Evolutionary conservation across 2,888 invertebrate genomes (phyloP).

Genomic region (Ditylenchus weischeri): DNA sequence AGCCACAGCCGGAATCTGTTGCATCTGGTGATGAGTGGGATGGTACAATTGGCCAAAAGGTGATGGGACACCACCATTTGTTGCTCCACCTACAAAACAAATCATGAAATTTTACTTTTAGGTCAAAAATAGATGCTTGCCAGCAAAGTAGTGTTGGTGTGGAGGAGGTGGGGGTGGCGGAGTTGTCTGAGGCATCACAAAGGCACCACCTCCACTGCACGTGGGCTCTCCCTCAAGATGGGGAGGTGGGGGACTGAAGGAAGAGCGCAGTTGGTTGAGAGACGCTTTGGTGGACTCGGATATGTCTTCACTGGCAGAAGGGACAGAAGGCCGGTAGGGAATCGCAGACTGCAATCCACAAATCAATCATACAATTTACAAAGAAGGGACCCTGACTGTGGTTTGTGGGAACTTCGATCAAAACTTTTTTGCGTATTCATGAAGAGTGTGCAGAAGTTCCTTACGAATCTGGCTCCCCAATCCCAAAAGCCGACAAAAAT

Average conservation of each 20-base stretch:
- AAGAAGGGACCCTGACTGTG: too few relatives aligned
- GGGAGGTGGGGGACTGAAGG: slow-evolving; percentile 36
- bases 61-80: not conserved
- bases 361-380: too few relatives aligned
- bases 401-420: not conserved
- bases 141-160: too few relatives aligned
- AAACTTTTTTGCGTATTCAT: too few relatives aligned
- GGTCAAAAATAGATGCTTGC: too few relatives aligned
- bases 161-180: too few relatives aligned
- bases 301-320: slow-evolving; percentile 16
- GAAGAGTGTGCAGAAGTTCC: too few relatives aligned
- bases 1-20: too few relatives aligned
- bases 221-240: not conserved
- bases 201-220: slow-evolving; percentile 20
- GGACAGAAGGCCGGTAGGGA: slow-evolving; percentile 6
- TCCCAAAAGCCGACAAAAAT: too few relatives aligned
- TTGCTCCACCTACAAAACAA: too few relatives aligned
- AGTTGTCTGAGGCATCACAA: slow-evolving; percentile 18
- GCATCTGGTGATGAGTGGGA: not conserved
- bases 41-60: not conserved
- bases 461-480: too few relatives aligned
- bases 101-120: too few relatives aligned
- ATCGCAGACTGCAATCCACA: not conserved
- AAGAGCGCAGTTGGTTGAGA: slow-evolving; percentile 49
- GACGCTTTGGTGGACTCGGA: slow-evolving; percentile 36